Conservation (phyloP, 1,140 invertebrate genomes). For the Hermatobates lingyangjiaoensis region DNA sequence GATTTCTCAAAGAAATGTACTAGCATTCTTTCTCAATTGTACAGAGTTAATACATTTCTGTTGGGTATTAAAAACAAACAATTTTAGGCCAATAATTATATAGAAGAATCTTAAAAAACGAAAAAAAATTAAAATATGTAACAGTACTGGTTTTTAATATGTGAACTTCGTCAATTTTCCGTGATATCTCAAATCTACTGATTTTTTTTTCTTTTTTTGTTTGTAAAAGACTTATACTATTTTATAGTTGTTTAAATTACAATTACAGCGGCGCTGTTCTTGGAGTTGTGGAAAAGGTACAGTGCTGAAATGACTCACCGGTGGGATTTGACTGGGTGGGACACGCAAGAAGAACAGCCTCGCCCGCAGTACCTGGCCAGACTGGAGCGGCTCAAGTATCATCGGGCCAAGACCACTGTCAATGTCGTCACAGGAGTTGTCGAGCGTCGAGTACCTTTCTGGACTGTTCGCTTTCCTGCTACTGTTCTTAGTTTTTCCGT, state of each 20-base stretch:
- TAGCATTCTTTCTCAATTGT: no score
- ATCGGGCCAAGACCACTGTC: slow-evolving; percentile 22
- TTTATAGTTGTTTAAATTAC: slow-evolving; percentile 10
- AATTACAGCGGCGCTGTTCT: slow-evolving; percentile 57
- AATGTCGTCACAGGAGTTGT: slow-evolving; percentile 57
- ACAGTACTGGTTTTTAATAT: no score
- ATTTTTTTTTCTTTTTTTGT: not conserved
- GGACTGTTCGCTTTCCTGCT: slow-evolving; percentile 65
- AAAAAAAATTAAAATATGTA: no score
- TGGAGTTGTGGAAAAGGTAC: slow-evolving; percentile 90
- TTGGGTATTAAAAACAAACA: no score
- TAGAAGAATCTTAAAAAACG: no score
- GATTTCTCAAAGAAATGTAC: no score
- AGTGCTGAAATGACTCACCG: slow-evolving; percentile 75
- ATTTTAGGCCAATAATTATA: no score
- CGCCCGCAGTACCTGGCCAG: slow-evolving; percentile 59
- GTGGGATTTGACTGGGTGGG: slow-evolving; percentile 77
- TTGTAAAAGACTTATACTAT: not conserved
- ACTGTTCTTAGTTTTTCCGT: slow-evolving; percentile 67
- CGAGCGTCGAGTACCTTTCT: slow-evolving; percentile 73
- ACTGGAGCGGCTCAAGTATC: slow-evolving; percentile 23
- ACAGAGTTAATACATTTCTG: no score
- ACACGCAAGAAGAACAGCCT: slow-evolving; percentile 72
- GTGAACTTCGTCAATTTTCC: not conserved
- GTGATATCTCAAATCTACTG: no score